These are phyloP conservation scores for Nycteola revayana DNA, from an alignment of 2,888 invertebrate species.

Conservation along the genomic window DNA sequence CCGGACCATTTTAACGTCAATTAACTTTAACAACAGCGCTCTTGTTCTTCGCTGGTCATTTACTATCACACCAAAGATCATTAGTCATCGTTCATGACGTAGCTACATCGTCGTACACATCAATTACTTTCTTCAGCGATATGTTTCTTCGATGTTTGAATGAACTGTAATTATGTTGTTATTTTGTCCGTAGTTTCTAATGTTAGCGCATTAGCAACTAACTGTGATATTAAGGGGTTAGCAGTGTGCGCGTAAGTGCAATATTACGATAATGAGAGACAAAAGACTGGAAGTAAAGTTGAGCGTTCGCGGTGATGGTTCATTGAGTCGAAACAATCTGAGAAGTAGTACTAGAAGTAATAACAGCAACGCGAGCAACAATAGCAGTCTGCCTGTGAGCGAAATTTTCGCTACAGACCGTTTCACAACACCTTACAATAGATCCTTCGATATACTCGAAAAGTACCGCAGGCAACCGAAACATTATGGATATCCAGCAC, in stretches of 20 bases:
- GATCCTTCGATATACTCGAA: conserved; percentile 64
- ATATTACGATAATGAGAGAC: conserved; percentile 62
- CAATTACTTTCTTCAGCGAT: conserved; percentile 65
- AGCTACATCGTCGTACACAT: conserved; percentile 49
- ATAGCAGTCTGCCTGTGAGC: conserved; percentile 58
- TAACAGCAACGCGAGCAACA: conserved; percentile 59
- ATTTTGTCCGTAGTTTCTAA: conserved; percentile 41
- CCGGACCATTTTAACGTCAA: conserved; percentile 65
- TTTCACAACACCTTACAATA: conserved; percentile 62
- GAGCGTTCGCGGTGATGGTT: conserved; percentile 75
- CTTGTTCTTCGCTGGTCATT: conserved; percentile 63
- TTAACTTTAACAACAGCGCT: conserved; percentile 58
- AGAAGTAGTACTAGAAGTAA: conserved; percentile 70
- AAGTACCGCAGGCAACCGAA: conserved; percentile 62
- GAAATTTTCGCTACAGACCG: conserved; percentile 74
- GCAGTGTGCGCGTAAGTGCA: conserved; percentile 30
- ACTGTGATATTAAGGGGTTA: conserved; percentile 27
- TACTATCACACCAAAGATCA: conserved; percentile 60
- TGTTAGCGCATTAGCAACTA: conserved; percentile 38
- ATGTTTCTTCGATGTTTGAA: conserved; percentile 47
- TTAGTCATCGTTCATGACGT: conserved; percentile 59
- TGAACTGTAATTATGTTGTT: conserved; percentile 52
- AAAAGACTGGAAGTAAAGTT: conserved; percentile 74
- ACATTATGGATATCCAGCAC: conserved; percentile 66
- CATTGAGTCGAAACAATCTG: conserved; percentile 61